Evolutionary conservation across 2,888 invertebrate genomes (phyloP).

Genomic region (Acrobasis repandana): DNA sequence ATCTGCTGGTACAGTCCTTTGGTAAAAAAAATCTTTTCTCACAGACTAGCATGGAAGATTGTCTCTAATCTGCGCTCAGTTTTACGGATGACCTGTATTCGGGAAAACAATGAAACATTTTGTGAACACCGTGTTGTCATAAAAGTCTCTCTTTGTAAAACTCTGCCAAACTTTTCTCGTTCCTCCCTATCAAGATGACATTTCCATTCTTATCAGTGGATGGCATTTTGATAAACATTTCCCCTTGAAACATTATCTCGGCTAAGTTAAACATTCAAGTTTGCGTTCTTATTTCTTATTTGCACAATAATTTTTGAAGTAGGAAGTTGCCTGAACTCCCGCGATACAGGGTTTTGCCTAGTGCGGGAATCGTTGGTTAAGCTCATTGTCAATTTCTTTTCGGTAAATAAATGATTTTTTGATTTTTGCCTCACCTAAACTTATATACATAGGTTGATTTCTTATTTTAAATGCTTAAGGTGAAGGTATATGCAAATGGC

Average conservation of each 20-base stretch:
- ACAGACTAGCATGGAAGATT: no score
- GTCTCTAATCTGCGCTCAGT: no score
- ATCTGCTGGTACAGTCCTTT: no score
- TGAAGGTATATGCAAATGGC: no score
- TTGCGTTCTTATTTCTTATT: slow-evolving; percentile 8
- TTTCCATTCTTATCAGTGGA: slow-evolving; percentile 52
- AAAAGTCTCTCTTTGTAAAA: slow-evolving; percentile 45
- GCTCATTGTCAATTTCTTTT: no score
- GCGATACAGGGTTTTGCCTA: no score
- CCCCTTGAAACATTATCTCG: slow-evolving; percentile 34
- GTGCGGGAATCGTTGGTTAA: no score
- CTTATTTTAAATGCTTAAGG: no score
- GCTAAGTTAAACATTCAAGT: neutral
- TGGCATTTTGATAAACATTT: slow-evolving; percentile 56
- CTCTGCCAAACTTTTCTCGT: slow-evolving; percentile 55
- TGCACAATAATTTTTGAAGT: slow-evolving; percentile 2
- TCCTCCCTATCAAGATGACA: slow-evolving; percentile 54
- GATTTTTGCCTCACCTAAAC: no score
- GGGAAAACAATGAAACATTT: slow-evolving; percentile 31
- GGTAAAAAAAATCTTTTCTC: no score
- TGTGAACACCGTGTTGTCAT: slow-evolving; percentile 42
- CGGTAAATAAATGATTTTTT: no score
- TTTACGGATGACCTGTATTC: slow-evolving; percentile 16
- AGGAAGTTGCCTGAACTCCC: neutral
- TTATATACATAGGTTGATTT: no score